A percentile compares a stretch with the other conserved stretches of the same genome.
Conservation (phyloP, 2,113 vertebrate species). For the Rhagologus leucostigma region DNA sequence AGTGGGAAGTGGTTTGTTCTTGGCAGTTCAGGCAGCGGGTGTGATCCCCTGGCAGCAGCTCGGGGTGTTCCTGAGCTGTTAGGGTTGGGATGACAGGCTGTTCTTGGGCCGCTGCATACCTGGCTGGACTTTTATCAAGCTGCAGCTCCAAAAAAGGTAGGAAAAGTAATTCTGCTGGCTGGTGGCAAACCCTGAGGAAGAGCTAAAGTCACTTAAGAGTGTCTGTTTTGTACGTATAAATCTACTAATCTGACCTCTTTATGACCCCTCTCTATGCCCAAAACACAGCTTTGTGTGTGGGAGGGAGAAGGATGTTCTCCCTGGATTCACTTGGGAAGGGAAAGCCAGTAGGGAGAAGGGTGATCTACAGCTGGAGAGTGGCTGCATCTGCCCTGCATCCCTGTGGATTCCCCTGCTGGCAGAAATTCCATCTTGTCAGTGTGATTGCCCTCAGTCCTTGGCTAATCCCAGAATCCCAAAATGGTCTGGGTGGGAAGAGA, state of each 20-base stretch:
- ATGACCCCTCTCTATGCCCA: accelerated
- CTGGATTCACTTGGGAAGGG: not conserved
- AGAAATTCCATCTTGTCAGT: accelerated
- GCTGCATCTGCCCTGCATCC: not conserved
- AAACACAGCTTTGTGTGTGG: not conserved
- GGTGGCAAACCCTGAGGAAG: not conserved
- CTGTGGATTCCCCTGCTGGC: not conserved
- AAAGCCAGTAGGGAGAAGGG: not conserved
- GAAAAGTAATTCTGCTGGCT: not conserved
- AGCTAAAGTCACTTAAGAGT: not conserved
- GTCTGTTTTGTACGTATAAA: not conserved
- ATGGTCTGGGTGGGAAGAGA: too few species aligned
- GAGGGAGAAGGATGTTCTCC: not conserved
- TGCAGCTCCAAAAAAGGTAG: not conserved
- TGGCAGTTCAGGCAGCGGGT: not conserved
- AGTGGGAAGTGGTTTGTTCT: not conserved
- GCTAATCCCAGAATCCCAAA: not conserved
- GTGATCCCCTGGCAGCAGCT: not conserved
- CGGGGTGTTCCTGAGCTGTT: not conserved
- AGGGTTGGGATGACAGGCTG: not conserved
- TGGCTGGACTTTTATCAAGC: not conserved
- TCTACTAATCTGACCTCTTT: not conserved
- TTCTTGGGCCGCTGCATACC: not conserved
- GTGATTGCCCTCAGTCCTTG: not conserved
- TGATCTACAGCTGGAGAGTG: not conserved